Evolutionary conservation across 2,113 vertebrate species (phyloP).

Genomic region (Peromyscus maniculatus): DNA sequence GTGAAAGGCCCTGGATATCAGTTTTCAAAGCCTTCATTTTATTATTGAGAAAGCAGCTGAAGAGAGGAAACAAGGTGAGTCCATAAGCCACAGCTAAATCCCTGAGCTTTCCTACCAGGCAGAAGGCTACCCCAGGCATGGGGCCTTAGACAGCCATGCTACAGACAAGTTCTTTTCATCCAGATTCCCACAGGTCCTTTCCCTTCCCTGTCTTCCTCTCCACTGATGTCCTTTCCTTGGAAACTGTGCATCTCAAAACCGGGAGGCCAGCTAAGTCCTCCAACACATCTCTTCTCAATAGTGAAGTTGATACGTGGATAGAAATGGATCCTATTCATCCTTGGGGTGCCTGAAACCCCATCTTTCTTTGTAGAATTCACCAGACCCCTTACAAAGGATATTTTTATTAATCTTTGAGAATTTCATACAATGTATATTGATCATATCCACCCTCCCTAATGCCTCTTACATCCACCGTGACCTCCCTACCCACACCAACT

Average conservation of each 20-base stretch:
- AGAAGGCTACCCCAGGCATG: accelerated
- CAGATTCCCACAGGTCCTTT: neutral
- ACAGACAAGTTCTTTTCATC: neutral
- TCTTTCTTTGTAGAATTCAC: neutral
- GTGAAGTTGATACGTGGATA: accelerated
- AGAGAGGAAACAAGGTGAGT: accelerated
- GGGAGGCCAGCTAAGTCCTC: neutral
- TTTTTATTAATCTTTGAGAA: neutral
- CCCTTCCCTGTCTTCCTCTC: neutral
- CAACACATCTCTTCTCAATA: neutral
- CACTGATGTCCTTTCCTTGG: accelerated
- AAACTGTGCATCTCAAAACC: neutral
- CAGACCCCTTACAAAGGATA: neutral
- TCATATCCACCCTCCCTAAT: neutral
- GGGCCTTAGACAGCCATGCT: accelerated
- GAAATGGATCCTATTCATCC: accelerated
- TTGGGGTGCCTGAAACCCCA: neutral
- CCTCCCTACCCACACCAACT: neutral
- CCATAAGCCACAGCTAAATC: accelerated
- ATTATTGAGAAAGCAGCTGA: neutral
- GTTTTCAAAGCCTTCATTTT: neutral
- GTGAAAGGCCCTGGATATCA: neutral
- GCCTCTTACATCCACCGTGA: neutral
- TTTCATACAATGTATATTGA: neutral
- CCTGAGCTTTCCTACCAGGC: accelerated